Conservation (phyloP, 2,797 vertebrate genomes). For the Loriculus beryllinus region DNA sequence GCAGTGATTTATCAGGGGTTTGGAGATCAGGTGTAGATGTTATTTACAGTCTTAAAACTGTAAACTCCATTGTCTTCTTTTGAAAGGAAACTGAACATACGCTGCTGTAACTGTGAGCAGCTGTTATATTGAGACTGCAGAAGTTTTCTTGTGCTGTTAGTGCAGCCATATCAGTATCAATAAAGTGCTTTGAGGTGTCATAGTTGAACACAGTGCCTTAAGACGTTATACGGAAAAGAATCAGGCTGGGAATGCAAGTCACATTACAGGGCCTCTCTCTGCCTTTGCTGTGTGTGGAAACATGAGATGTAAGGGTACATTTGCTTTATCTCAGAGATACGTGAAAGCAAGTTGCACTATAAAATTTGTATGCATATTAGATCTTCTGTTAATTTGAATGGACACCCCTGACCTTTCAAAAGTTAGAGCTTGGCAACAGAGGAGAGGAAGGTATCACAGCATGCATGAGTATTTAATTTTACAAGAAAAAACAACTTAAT, state of each 20-base stretch:
- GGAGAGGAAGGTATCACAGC: background rate
- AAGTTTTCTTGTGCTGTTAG: background rate
- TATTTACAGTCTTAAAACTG: background rate
- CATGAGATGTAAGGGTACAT: background rate
- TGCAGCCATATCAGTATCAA: background rate
- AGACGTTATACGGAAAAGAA: background rate
- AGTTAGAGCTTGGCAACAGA: background rate
- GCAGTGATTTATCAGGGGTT: rapidly evolving
- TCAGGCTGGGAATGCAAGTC: conserved; percentile 37
- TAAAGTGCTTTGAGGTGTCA: background rate
- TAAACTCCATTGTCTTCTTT: background rate
- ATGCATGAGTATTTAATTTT: background rate
- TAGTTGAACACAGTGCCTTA: background rate
- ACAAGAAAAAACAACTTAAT: background rate
- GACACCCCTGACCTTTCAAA: background rate
- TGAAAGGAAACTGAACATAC: background rate
- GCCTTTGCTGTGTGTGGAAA: conserved; percentile 1
- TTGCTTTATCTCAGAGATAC: background rate
- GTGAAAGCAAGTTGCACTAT: background rate
- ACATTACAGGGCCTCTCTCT: conserved; percentile 4
- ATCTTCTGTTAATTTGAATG: background rate
- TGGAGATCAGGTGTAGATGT: background rate
- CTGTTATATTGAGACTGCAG: background rate
- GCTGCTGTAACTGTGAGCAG: background rate
- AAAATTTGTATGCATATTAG: background rate